These are phyloP conservation scores for Clinocottus analis DNA, from an alignment of 2,113 vertebrate genomes.

Conservation along the genomic window DNA sequence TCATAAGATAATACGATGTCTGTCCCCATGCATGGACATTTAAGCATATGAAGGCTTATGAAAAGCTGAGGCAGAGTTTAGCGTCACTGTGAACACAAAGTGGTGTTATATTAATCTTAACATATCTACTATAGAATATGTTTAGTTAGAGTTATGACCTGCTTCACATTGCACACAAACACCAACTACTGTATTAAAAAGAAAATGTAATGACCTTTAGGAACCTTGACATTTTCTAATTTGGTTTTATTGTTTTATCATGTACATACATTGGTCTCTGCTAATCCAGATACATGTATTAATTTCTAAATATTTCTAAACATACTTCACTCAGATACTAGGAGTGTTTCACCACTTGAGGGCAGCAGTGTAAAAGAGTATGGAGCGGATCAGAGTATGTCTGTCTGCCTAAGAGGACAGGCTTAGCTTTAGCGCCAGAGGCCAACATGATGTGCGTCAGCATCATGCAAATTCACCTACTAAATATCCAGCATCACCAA, in stretches of 20 bases:
- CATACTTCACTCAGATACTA: neutral
- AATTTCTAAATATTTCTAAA: neutral
- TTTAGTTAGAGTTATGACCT: no score
- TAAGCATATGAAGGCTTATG: neutral
- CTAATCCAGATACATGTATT: neutral
- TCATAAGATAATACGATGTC: neutral
- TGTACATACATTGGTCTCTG: neutral
- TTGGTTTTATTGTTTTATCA: neutral
- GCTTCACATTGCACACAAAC: neutral
- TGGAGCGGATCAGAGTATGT: neutral
- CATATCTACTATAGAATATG: no score
- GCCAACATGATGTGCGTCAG: neutral
- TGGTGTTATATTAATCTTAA: neutral
- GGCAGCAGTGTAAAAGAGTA: slow-evolving; percentile 61
- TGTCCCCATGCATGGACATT: neutral
- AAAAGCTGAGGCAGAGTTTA: neutral
- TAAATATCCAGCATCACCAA: neutral
- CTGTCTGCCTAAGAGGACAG: neutral
- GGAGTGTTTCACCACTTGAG: slow-evolving; percentile 47
- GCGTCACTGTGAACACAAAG: no score
- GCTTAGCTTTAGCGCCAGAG: neutral
- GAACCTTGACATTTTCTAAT: neutral
- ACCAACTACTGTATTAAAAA: neutral
- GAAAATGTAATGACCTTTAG: neutral
- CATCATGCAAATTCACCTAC: neutral